These are phyloP conservation scores for Zaprionus ornatus DNA, from an alignment of 1,140 invertebrate species.

Conservation along the genomic window DNA sequence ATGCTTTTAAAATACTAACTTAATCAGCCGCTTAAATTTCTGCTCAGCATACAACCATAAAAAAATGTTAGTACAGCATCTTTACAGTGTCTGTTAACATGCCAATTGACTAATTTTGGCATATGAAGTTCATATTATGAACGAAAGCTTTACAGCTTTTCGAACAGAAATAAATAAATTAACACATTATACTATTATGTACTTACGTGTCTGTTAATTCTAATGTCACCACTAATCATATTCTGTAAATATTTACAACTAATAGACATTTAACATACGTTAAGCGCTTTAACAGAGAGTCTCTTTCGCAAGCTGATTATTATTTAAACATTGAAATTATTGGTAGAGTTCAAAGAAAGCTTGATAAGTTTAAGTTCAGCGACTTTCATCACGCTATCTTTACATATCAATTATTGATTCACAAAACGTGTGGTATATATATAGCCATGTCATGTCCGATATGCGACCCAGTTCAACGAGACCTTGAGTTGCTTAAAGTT, in stretches of 20 bases:
- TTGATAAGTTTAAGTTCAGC: background rate
- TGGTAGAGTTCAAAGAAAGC: background rate
- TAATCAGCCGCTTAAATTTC: too few species aligned
- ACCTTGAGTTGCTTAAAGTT: background rate
- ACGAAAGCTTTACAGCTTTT: background rate
- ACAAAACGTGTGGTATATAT: background rate
- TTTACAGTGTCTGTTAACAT: background rate
- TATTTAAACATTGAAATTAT: background rate
- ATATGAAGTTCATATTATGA: too few species aligned
- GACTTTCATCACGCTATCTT: background rate
- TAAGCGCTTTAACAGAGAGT: too few species aligned
- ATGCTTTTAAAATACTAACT: too few species aligned
- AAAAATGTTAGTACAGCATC: background rate
- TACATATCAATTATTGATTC: background rate
- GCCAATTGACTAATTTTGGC: background rate
- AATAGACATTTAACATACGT: too few species aligned
- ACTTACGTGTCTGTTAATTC: background rate
- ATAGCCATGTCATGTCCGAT: background rate
- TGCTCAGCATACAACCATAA: background rate
- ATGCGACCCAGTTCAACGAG: background rate
- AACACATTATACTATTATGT: background rate
- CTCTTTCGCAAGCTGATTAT: too few species aligned
- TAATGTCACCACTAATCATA: background rate
- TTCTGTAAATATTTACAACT: background rate
- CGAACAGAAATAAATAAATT: background rate